These are phyloP conservation scores for Trichomycterus rosablanca DNA, from an alignment of 2,113 vertebrate genomes.

Conservation along the genomic window DNA sequence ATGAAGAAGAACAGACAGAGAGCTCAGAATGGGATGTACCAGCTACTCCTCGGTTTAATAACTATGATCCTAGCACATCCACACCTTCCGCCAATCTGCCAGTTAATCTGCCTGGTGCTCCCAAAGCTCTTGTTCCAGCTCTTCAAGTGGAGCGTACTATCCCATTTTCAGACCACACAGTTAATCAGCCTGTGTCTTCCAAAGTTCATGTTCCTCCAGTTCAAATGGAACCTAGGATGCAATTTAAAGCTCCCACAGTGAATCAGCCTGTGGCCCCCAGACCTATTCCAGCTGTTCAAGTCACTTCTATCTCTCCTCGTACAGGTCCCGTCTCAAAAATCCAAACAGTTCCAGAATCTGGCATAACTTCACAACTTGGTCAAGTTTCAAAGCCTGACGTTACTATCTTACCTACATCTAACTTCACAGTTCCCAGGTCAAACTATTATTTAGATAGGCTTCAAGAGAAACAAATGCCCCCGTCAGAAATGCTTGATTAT, in stretches of 20 bases:
- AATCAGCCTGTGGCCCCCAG: too few species aligned
- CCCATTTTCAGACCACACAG: constrained; percentile 2
- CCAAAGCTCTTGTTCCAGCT: constrained; percentile 4
- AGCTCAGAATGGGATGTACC: not conserved
- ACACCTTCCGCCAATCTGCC: not conserved
- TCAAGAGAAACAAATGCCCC: not conserved
- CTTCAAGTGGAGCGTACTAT: not conserved
- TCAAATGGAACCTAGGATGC: too few species aligned
- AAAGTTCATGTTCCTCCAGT: constrained; percentile 15
- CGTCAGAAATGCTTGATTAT: not conserved
- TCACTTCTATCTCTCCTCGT: constrained; percentile 22
- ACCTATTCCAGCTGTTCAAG: constrained; percentile 23
- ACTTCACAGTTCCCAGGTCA: not conserved
- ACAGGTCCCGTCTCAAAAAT: constrained; percentile 11
- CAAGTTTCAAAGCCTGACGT: not conserved
- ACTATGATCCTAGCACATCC: constrained; percentile 19
- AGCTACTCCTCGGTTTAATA: not conserved
- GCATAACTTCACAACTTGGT: not conserved
- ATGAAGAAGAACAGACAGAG: constrained; percentile 6
- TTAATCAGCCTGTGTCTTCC: not conserved
- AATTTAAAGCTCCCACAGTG: too few species aligned
- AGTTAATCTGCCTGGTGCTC: not conserved
- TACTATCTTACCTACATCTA: not conserved
- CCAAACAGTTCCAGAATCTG: constrained; percentile 11
- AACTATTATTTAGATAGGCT: not conserved